Conservation (phyloP, 2,888 invertebrate species). For the Archips crataeganus region DNA sequence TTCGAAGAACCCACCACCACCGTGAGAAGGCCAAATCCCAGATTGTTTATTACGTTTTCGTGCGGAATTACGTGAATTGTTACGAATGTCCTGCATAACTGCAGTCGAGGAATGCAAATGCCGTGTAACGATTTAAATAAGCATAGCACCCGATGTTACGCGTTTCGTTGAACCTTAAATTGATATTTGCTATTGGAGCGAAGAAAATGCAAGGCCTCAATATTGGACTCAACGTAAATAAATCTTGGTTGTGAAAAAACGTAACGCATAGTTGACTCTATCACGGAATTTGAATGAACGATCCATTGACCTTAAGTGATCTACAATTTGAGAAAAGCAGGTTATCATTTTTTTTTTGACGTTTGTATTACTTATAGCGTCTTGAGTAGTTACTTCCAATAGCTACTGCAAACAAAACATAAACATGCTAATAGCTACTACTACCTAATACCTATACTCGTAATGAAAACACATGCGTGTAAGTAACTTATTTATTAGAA, state of each 20-base stretch:
- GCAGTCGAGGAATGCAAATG: slow-evolving; percentile 22
- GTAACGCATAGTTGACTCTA: slow-evolving; percentile 5
- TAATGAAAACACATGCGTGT: no score
- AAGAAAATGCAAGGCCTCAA: slow-evolving; percentile 35
- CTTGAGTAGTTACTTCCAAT: no score
- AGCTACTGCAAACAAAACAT: no score
- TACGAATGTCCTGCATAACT: slow-evolving; percentile 28
- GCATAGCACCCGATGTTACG: slow-evolving; percentile 19
- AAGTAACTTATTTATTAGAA: no score
- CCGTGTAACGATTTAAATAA: slow-evolving; percentile 25
- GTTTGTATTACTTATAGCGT: no score
- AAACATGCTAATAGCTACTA: no score
- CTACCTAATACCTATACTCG: no score
- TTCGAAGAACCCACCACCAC: slow-evolving; percentile 41
- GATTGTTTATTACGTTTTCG: slow-evolving; percentile 39
- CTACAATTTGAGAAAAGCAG: background rate
- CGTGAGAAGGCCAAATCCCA: slow-evolving; percentile 57
- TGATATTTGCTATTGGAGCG: slow-evolving; percentile 36
- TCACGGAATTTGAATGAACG: slow-evolving; percentile 4
- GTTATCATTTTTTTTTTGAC: no score
- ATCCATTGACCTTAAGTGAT: slow-evolving; percentile 12
- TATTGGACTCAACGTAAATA: slow-evolving; percentile 13
- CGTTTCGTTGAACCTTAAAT: slow-evolving; percentile 13
- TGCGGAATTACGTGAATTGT: slow-evolving; percentile 40
- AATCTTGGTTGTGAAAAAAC: slow-evolving; percentile 9